These are phyloP conservation scores for Agapetus fuscipes DNA, from an alignment of 2,888 invertebrate species.

Conservation along the genomic window DNA sequence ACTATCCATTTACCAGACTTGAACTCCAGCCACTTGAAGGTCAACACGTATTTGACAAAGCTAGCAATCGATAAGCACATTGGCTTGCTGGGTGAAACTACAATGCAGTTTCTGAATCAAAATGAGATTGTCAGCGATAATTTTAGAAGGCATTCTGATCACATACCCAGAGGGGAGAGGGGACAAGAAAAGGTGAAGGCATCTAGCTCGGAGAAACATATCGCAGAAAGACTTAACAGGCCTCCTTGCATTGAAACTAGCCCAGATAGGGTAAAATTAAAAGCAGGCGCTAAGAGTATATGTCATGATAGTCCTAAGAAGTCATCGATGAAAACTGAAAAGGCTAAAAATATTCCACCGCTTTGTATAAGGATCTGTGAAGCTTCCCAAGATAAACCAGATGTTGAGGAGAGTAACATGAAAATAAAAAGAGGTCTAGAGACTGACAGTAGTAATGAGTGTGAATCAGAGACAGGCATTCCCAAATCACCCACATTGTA, in stretches of 20 bases:
- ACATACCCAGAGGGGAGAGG: slow-evolving; percentile 17
- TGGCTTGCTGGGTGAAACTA: slow-evolving; percentile 29
- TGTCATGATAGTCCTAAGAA: slow-evolving; percentile 20
- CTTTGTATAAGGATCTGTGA: slow-evolving; percentile 34
- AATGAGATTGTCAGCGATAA: slow-evolving; percentile 18
- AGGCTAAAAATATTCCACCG: slow-evolving; percentile 22
- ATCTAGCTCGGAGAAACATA: slow-evolving; percentile 21
- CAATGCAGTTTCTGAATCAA: slow-evolving; percentile 15
- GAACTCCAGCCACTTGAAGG: slow-evolving; percentile 33
- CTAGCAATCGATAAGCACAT: slow-evolving; percentile 36
- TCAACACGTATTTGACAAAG: slow-evolving; percentile 32
- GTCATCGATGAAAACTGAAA: slow-evolving; percentile 4
- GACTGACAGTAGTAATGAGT: slow-evolving; percentile 43
- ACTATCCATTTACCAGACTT: slow-evolving; percentile 18
- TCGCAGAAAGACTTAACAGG: slow-evolving; percentile 11
- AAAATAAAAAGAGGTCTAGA: slow-evolving; percentile 27
- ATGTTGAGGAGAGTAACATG: slow-evolving; percentile 6
- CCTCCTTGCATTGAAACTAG: slow-evolving; percentile 2
- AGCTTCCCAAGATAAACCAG: slow-evolving; percentile 25
- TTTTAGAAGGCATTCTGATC: slow-evolving; percentile 20
- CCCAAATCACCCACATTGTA: slow-evolving; percentile 47
- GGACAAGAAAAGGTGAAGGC: slow-evolving; percentile 14
- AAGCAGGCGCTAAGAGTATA: too few relatives aligned
- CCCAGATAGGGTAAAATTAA: slow-evolving; percentile 1
- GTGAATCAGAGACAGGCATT: slow-evolving; percentile 48